Conservation (phyloP, 2,888 invertebrate genomes). For the Nematopogon swammerdamellus region DNA sequence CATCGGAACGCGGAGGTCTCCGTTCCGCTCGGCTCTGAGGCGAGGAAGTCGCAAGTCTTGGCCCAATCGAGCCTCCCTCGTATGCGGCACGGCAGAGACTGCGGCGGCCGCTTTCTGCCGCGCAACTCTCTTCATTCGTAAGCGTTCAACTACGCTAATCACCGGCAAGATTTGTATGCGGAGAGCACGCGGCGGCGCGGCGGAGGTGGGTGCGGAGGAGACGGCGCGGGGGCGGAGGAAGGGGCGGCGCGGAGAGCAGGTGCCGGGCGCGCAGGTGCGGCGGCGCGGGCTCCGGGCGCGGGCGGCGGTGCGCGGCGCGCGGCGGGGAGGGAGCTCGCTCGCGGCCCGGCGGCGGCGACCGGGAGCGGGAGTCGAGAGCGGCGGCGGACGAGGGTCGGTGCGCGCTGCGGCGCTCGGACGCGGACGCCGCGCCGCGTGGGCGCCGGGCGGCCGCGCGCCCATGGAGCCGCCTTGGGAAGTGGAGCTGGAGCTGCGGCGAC, state of each 20-base stretch:
- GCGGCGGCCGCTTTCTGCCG: slow-evolving; percentile 7
- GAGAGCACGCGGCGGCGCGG: neutral
- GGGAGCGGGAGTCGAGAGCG: slow-evolving; percentile 18
- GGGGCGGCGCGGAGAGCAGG: slow-evolving; percentile 14
- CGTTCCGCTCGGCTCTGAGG: too few species aligned
- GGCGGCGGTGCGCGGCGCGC: slow-evolving; percentile 17
- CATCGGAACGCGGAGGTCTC: too few species aligned
- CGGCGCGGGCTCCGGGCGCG: slow-evolving; percentile 26
- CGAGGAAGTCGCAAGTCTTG: too few species aligned
- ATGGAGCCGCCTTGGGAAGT: slow-evolving; percentile 62
- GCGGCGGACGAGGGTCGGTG: slow-evolving; percentile 30
- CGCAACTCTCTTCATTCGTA: neutral
- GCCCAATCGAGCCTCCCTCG: neutral
- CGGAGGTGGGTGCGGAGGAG: slow-evolving; percentile 19
- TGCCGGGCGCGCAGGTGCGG: slow-evolving; percentile 20
- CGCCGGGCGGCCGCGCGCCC: slow-evolving; percentile 25
- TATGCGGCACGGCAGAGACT: slow-evolving; percentile 9
- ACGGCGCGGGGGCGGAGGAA: slow-evolving; percentile 17
- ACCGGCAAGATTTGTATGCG: neutral
- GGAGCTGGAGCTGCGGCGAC: slow-evolving; percentile 82
- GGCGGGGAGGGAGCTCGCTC: slow-evolving; percentile 4
- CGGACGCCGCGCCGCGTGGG: slow-evolving; percentile 12
- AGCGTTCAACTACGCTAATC: neutral
- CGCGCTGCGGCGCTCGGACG: slow-evolving; percentile 18
- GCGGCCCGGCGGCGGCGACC: slow-evolving; percentile 2